These are phyloP conservation scores for Porites divaricata DNA, from an alignment of 92 coral and sea anemone genomes.

Conservation along the genomic window DNA sequence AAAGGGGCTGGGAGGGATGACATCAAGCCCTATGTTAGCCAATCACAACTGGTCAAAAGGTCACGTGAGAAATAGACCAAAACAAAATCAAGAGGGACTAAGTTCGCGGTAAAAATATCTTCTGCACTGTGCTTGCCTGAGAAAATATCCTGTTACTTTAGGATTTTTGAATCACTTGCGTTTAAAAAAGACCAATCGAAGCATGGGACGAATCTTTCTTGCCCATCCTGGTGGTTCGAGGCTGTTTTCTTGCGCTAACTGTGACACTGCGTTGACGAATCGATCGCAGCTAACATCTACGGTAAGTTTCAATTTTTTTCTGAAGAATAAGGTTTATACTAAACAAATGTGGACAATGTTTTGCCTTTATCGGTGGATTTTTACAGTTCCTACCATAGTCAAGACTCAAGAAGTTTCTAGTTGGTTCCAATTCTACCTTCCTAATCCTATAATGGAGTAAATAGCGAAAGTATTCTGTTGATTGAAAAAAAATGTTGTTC, in stretches of 20 bases:
- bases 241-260: slow-evolving; percentile 96
- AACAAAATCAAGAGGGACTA: not conserved
- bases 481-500: not conserved
- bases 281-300: slow-evolving; percentile 94
- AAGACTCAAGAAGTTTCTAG: too few species aligned
- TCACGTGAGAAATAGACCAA: slow-evolving; percentile 28
- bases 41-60: not conserved
- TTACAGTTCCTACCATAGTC: not conserved
- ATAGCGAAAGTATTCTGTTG: not conserved
- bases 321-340: not conserved
- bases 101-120: slow-evolving; percentile 35
- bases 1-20: not conserved
- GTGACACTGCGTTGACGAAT: slow-evolving; percentile 99
- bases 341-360: too few species aligned
- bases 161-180: not conserved
- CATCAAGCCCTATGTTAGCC: not conserved
- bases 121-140: not conserved
- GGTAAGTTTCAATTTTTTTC: slow-evolving; percentile 55
- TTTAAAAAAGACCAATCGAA: not conserved
- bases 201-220: slow-evolving; percentile 94
- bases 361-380: not conserved
- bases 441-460: not conserved
- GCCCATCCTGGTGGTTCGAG: slow-evolving; percentile 97
- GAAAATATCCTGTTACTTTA: not conserved
- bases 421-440: not conserved